Conservation (phyloP, 2,113 vertebrate species). For the Datnioides undecimradiatus region DNA sequence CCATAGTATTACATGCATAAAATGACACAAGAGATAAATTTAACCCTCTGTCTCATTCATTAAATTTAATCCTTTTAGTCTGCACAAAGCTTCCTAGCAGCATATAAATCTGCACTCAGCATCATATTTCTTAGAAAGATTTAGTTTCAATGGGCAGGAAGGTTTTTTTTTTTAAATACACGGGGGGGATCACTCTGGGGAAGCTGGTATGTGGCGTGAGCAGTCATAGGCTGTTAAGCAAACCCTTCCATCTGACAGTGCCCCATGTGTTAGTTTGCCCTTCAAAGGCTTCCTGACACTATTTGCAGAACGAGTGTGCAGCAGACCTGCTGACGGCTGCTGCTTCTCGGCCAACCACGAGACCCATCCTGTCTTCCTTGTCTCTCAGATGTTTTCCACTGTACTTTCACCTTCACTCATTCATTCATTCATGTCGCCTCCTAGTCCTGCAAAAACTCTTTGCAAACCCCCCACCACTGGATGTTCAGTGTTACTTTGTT, state of each 20-base stretch:
- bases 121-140: constrained; percentile 4
- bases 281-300: constrained; percentile 74
- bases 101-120: not conserved
- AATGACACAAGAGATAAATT: not conserved
- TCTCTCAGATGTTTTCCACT: constrained; percentile 34
- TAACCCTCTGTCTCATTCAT: constrained; percentile 10
- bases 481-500: constrained; percentile 36
- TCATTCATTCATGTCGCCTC: constrained; percentile 2
- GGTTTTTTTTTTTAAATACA: constrained; percentile 26
- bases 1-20: not conserved
- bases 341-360: constrained; percentile 51
- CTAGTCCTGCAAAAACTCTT: constrained; percentile 1
- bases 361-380: constrained; percentile 37
- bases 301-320: constrained; percentile 63
- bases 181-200: constrained; percentile 24
- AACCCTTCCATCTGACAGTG: constrained; percentile 62
- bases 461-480: not conserved
- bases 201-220: constrained; percentile 37
- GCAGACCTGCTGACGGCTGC: constrained; percentile 54
- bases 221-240: constrained; percentile 37
- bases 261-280: constrained; percentile 59
- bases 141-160: not conserved
- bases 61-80: not conserved
- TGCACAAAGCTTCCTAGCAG: not conserved
- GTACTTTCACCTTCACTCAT: constrained; percentile 30